Base-by-base conservation (phyloP, 2,888 invertebrate species). In the Hirtodrosophila alboralis region DNA sequence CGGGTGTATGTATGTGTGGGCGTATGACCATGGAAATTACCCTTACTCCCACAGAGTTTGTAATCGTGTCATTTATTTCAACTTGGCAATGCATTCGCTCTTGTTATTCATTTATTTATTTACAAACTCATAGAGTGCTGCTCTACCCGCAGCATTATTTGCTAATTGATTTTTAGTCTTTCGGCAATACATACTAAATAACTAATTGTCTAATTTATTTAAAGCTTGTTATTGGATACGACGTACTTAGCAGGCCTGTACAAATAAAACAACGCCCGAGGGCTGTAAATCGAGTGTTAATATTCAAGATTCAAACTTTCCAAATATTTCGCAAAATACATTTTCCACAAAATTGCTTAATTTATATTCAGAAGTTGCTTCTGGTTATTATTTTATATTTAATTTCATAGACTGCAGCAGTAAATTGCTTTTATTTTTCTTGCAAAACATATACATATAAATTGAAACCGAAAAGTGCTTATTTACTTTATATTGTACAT, bases 131-230 rank as follows among this genome's bases (percentile, higher is more conserved):
- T 26, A 41, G 18, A 53, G 41, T 18, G 49, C 41, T 7, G n/a
- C n/a, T n/a, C n/a, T n/a, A n/a, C n/a, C n/a, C n/a, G n/a, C 34
- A 51, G 56, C 31, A 41, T 51, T 59, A 52, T 54, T 63, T 63
- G 49, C 48, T 69, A 71, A 71, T 63, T 71, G 70, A 63, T 71
- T 69, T 68, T 58, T 63, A 44, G 48, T 36, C 40, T 52, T 45
- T 3, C 13, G 8, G 12, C 28, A 21, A 21, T 9, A 3, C 12
- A 36, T n/a, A 23, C 10, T 10, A 45, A 37, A n/a, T 13, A 7
- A 16, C 26, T 34, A 27, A 52, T 28, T 23, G 12, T 31, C 18
- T 40, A 21, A 23, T 16, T 38, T 23, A 37, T 26, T 58, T 40
- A 13, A 27, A 13, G 5, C 12, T 33, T 31, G 27, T 34, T 44